Evolutionary conservation across 1,140 invertebrate species (phyloP).

Genomic region (Heterodera carotae): DNA sequence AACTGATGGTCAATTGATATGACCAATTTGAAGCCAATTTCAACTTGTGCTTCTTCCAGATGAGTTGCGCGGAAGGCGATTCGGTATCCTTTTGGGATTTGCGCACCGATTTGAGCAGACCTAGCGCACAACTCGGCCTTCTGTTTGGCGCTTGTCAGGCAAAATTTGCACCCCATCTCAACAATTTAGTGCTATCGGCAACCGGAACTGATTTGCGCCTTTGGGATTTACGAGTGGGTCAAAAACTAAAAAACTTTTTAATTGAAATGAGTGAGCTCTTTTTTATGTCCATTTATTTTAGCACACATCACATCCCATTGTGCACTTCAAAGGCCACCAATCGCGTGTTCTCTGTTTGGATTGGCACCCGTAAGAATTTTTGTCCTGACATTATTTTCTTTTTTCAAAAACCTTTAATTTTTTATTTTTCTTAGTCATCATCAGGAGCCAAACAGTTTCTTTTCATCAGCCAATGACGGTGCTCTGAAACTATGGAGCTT

Average conservation of each 20-base stretch:
- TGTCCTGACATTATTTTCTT: neutral
- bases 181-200: constrained; percentile 35
- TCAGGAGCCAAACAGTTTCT: constrained; percentile 27
- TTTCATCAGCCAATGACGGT: constrained; percentile 35
- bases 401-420: neutral
- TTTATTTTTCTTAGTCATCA: constrained; percentile 13
- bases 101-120: constrained; percentile 34
- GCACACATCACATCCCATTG: constrained; percentile 31
- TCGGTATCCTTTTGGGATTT: constrained; percentile 44
- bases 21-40: too few relatives aligned
- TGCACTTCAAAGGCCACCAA: constrained; percentile 27
- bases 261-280: neutral
- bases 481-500: constrained; percentile 33
- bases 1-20: constrained; percentile 31
- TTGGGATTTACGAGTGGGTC: constrained; percentile 43
- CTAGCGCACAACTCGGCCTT: constrained; percentile 16
- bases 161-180: constrained; percentile 39
- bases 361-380: constrained; percentile 39
- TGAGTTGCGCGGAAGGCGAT: constrained; percentile 35
- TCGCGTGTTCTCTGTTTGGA: constrained; percentile 33
- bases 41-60: neutral
- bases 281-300: constrained; percentile 31
- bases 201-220: constrained; percentile 43
- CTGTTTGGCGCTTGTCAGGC: constrained; percentile 44
- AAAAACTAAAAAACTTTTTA: neutral